These are phyloP conservation scores for Synodontis membranacea DNA, from an alignment of 2,113 vertebrate species.

Conservation along the genomic window DNA sequence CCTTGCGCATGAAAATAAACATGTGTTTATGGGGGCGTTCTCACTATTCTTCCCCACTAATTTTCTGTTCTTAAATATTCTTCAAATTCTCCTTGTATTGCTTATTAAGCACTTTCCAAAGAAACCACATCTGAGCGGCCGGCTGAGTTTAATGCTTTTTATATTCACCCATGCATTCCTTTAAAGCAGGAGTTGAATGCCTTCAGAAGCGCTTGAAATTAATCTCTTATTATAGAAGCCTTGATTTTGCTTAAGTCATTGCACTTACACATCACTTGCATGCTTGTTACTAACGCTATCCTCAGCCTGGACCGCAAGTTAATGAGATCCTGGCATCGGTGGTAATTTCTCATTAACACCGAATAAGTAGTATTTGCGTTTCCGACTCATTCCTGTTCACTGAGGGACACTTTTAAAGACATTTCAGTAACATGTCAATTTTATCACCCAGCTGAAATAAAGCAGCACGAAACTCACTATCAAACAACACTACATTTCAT, in stretches of 20 bases:
- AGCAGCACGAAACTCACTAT: neutral
- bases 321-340: neutral
- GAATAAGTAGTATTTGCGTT: neutral
- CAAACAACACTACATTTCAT: neutral
- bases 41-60: slow-evolving; percentile 14
- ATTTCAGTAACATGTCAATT: neutral
- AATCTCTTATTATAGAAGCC: slow-evolving; percentile 6
- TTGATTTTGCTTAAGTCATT: neutral
- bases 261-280: neutral
- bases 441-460: neutral
- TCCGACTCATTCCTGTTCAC: neutral
- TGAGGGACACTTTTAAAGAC: neutral
- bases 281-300: neutral
- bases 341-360: neutral
- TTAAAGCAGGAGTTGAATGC: slow-evolving; percentile 11
- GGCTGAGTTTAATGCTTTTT: slow-evolving; percentile 49
- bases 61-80: slow-evolving; percentile 44
- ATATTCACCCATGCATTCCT: slow-evolving; percentile 29
- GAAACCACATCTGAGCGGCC: slow-evolving; percentile 58
- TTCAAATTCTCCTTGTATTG: slow-evolving; percentile 65
- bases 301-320: neutral
- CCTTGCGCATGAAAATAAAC: slow-evolving; percentile 22
- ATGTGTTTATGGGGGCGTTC: too few species aligned
- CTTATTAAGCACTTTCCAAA: slow-evolving; percentile 57
- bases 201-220: slow-evolving; percentile 25